Conservation (phyloP, 2,888 invertebrate genomes). For the Molanna angustata region DNA sequence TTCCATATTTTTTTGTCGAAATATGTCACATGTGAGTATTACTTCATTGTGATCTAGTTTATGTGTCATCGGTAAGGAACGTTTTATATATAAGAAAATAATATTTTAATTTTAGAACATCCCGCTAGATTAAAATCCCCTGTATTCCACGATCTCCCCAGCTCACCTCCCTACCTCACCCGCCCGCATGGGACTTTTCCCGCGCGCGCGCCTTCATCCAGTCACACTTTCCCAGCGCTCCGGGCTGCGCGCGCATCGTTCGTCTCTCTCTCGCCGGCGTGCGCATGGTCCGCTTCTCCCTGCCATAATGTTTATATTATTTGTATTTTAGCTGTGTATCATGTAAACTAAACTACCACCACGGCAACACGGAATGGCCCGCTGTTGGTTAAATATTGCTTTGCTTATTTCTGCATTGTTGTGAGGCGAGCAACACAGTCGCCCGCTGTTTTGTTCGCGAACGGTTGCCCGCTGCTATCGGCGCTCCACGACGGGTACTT, state of each 20-base stretch:
- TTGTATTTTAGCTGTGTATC: slow-evolving; percentile 61
- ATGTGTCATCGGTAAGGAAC: no score
- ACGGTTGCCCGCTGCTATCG: slow-evolving; percentile 8
- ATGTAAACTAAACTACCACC: slow-evolving; percentile 61
- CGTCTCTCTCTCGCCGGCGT: slow-evolving; percentile 29
- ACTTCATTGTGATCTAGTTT: no score
- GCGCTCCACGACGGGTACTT: slow-evolving; percentile 1
- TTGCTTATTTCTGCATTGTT: slow-evolving; percentile 60
- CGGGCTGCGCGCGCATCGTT: slow-evolving; percentile 2
- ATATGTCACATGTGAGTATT: no score
- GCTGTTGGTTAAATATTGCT: slow-evolving; percentile 56
- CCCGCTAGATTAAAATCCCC: not conserved
- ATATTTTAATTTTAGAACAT: no score
- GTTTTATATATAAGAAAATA: no score
- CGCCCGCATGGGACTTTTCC: not conserved
- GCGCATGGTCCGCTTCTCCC: slow-evolving; percentile 48
- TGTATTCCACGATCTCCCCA: not conserved
- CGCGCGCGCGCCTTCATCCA: not conserved
- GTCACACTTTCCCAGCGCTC: not conserved
- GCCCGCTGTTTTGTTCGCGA: slow-evolving; percentile 17
- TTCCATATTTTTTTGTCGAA: no score
- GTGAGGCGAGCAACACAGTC: slow-evolving; percentile 37
- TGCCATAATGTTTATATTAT: slow-evolving; percentile 58
- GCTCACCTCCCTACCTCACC: not conserved
- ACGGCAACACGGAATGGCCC: slow-evolving; percentile 49